Evolutionary conservation across 2,888 invertebrate genomes (phyloP), one percentile per base, ranked within the genome.

Genomic region (Coenonympha arcania): DNA sequence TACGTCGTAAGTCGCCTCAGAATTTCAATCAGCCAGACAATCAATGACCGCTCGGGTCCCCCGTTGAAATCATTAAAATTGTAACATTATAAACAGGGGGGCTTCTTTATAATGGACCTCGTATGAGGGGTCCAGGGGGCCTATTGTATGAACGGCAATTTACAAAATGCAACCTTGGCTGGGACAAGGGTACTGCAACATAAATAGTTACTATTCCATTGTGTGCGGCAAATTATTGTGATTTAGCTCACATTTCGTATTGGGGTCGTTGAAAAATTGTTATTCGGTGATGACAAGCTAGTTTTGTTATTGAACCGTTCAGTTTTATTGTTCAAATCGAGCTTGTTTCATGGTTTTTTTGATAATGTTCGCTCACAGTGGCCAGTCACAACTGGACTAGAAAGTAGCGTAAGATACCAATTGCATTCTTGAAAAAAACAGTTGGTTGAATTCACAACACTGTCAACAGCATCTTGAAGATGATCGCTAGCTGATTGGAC

Each of bases 71-170:
- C 77, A 82, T 82, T 82, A 82, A 80, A 81, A 74, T 75, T 77
- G 82, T 78, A 83, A 78, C 81, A 71, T 82, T 73, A 77, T 77
- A 79, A 79, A 79, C 72, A 68, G 68, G 68, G 70, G 78, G 80
- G 67, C 66, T 34, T 69, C 69, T 71, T 76, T 76, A 80, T 84
- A 85, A 85, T 84, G 66, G 75, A 68, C 61, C 65, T 79, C 70
- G 79, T 73, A 85, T 84, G 71, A 75, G 69, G 71, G n/a, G n/a
- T n/a, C n/a, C n/a, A n/a, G n/a, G 82, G 65, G 74, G 73, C 62
- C 73, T 62, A 62, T 79, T 78, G 73, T 78, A 58, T 56, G 59
- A 63, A 63, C 65, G 79, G 76, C 71, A 78, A 82, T 80, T 77
- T 76, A 75, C 72, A 69, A 67, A 71, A 74, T 68, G 71, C 70